Base-by-base conservation (phyloP, 2,113 vertebrate genomes). In the Hyperoodon ampullatus region DNA sequence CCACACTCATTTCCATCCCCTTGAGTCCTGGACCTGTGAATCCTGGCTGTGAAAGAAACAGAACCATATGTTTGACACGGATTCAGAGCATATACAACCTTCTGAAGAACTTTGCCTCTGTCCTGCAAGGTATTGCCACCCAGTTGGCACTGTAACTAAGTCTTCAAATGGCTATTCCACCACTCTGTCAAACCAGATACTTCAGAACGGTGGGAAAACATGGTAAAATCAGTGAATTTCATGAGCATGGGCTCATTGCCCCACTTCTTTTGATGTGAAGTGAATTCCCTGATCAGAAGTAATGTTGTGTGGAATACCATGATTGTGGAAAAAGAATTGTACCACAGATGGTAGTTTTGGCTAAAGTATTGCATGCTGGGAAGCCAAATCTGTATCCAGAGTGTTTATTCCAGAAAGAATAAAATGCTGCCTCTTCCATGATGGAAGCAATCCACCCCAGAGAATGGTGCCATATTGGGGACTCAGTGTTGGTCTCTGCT, bases 311-410 rank as follows among this genome's bases (percentile, higher is more conserved):
- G 30, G 21, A 74, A 53, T 81, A 88, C 75, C 35, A 72, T 47
- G 8, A 55, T 44, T 6, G 68, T 66, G 23, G 44, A 74, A 30
- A 75, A 58, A 50, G 16, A 24, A 83, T 83, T 42, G 33, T 23
- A 33, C 44, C 44, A 83, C 58, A 94, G 77, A 47, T 94, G 77
- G 80, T 39, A 39, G 90, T 74, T 92, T 92, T 74, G 80, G 86
- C 77, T 89, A 39, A 94, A 83, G 6, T 58, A 83, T n/a, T 74
- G 86, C 58, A 35, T 94, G 68, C 77, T 89, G 68, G 93, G 86
- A 89, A 89, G 47, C 75, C 35, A 94, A 8, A 55, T 66, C 58
- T 66, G 12, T 44, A 66, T 83, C 58, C 44, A 89, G 47, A 74
- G 24, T 66, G 35, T 89, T 30, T 89, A 21, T 89, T 65, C 77